These are phyloP conservation scores for Spheniscus mendiculus DNA, from an alignment of 2,113 vertebrate genomes.

Conservation along the genomic window DNA sequence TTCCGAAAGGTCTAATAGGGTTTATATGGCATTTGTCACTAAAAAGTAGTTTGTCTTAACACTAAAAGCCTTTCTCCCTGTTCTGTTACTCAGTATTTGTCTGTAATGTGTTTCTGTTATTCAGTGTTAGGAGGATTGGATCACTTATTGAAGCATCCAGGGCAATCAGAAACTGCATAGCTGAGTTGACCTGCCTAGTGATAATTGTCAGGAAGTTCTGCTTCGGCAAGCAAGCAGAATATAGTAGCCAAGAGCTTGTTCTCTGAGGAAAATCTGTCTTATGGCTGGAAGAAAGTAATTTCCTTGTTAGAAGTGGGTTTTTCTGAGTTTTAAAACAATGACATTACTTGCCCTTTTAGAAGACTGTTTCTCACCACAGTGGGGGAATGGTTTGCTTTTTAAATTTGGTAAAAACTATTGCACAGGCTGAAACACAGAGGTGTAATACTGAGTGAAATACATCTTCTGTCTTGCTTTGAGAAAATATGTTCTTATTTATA, in stretches of 20 bases:
- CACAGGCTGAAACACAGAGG: not conserved
- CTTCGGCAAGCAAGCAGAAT: slow-evolving; percentile 49
- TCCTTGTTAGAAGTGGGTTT: not conserved
- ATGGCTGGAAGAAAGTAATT: not conserved
- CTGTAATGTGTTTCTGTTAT: slow-evolving; percentile 1
- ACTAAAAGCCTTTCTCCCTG: not conserved
- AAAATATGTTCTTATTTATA: not conserved
- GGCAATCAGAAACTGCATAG: slow-evolving; percentile 17
- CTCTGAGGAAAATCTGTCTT: not conserved
- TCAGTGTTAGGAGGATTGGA: not conserved
- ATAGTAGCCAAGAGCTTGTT: not conserved
- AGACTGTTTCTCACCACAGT: not conserved
- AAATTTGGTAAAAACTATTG: not conserved
- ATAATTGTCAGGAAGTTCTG: slow-evolving; percentile 52
- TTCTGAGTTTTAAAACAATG: not conserved
- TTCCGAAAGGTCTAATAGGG: not conserved
- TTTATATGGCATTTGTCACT: slow-evolving; percentile 2
- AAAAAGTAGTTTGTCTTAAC: not conserved
- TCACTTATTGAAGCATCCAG: slow-evolving; percentile 22
- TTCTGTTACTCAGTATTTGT: not conserved
- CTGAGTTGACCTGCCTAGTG: slow-evolving; percentile 29
- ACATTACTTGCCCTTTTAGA: not conserved
- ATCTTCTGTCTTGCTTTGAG: not conserved
- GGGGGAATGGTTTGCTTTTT: not conserved
- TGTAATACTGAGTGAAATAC: not conserved